Percentiles rank a stretch among this genome's conserved stretches.
Evolutionary conservation across 2,797 vertebrate genomes (phyloP).

Genomic region (Macroramphosus scolopax): DNA sequence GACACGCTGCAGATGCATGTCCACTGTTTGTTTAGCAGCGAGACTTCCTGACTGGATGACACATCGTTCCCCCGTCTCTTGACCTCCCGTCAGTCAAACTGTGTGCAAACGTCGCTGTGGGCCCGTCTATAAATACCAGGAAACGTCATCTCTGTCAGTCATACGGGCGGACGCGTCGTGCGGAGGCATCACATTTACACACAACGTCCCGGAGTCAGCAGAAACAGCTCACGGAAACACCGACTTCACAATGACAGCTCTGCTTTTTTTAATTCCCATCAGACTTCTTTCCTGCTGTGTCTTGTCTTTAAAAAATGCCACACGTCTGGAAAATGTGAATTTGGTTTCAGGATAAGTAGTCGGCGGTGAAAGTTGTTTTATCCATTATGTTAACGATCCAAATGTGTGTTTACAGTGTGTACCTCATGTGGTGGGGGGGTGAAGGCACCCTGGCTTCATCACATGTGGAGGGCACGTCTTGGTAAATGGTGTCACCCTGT

Average conservation of each 20-base stretch:
- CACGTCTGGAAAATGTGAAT: too few species aligned
- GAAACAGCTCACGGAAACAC: slow-evolving; percentile 5
- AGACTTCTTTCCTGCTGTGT: too few species aligned
- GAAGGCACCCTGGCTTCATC: neutral
- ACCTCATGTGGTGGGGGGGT: too few species aligned
- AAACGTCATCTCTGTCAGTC: slow-evolving; percentile 22
- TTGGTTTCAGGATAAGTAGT: too few species aligned
- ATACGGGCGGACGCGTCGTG: neutral
- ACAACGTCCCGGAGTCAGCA: slow-evolving; percentile 42
- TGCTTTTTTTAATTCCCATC: too few species aligned
- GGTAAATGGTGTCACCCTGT: too few species aligned
- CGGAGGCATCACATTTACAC: slow-evolving; percentile 4
- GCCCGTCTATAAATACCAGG: slow-evolving; percentile 20
- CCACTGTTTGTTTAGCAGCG: too few species aligned
- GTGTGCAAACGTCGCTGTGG: slow-evolving; percentile 30
- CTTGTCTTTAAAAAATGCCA: too few species aligned
- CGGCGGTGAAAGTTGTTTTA: too few species aligned
- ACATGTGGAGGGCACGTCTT: slow-evolving; percentile 20
- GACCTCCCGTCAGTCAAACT: slow-evolving; percentile 52
- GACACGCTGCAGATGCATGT: slow-evolving; percentile 19
- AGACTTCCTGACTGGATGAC: slow-evolving; percentile 31
- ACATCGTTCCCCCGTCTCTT: slow-evolving; percentile 30
- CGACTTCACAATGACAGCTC: too few species aligned
- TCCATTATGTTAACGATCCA: too few species aligned
- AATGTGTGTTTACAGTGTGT: too few species aligned